A percentile compares a stretch with the other conserved stretches of the same genome.
Evolutionary conservation across 2,797 vertebrate species (phyloP).

Genomic region (Phyllotis vaccarum): DNA sequence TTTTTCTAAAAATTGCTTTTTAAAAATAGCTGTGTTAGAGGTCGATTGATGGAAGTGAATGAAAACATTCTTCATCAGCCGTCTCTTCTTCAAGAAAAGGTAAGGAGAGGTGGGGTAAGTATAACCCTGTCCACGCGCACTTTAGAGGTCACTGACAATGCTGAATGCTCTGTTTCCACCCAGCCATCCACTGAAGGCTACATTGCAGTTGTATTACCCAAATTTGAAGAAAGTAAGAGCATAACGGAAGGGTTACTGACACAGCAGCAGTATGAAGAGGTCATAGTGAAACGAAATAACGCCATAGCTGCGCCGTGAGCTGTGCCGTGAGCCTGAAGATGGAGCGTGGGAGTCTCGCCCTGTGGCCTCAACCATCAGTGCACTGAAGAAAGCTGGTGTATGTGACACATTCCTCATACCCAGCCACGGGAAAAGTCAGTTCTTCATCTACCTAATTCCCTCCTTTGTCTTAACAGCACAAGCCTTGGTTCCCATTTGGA

Average conservation of each 20-base stretch:
- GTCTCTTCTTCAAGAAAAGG: conserved; percentile 95
- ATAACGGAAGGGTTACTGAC: conserved; percentile 95
- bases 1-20: neutral
- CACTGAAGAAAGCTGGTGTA: rapidly evolving
- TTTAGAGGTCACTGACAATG: conserved; percentile 46
- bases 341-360: rapidly evolving
- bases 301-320: conserved; percentile 78
- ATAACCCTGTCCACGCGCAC: neutral
- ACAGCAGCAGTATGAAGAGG: conserved; percentile 92
- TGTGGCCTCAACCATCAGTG: neutral
- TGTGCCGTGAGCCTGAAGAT: conserved; percentile 62
- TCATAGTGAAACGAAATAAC: conserved; percentile 89
- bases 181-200: conserved; percentile 98
- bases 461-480: neutral
- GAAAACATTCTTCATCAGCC: conserved; percentile 94
- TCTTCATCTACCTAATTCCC: neutral
- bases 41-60: conserved; percentile 97
- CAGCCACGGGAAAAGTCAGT: neutral
- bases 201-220: conserved; percentile 97
- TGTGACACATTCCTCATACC: rapidly evolving
- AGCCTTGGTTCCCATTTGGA: neutral
- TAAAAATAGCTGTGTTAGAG: conserved; percentile 94
- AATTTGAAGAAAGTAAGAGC: conserved; percentile 98
- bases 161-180: conserved; percentile 59
- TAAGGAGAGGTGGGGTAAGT: conserved; percentile 74